phyloP scores from a whole-genome alignment of 2,888 invertebrate species.

The Cerastis rubricosa region DNA sequence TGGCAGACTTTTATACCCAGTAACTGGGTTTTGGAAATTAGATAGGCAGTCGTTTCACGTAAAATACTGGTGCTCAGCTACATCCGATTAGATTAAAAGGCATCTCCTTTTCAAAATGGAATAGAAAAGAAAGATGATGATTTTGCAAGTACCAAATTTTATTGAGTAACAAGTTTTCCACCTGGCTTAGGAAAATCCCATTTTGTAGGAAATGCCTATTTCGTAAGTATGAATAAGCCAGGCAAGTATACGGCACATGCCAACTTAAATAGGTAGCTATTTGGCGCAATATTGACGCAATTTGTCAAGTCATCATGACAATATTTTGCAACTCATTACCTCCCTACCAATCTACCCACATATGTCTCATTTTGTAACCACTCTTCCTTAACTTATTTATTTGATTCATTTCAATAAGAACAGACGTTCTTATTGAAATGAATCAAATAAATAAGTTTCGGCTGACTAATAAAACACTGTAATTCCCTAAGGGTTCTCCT shows the following conservation, averaged over 20 bases:
- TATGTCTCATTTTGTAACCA: no score
- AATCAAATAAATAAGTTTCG: not conserved
- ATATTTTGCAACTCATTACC: not conserved
- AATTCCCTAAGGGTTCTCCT: not conserved
- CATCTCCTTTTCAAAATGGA: no score
- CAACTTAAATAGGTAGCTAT: not conserved
- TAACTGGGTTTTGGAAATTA: not conserved
- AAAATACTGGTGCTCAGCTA: not conserved
- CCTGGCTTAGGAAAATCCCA: not conserved
- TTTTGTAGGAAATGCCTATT: not conserved
- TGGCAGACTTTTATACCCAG: no score
- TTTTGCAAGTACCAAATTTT: not conserved
- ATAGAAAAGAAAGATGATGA: no score
- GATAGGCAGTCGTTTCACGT: not conserved
- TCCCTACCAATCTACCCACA: no score
- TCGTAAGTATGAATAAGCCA: not conserved
- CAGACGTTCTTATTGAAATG: not conserved
- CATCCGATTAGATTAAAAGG: not conserved
- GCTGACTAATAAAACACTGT: not conserved
- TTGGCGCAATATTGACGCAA: slow-evolving; percentile 1
- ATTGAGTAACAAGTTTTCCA: not conserved
- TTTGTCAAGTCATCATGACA: not conserved
- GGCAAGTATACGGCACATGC: not conserved
- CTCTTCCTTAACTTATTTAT: no score
- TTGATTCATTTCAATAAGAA: no score